Conservation (phyloP, 1,140 invertebrate species). For the Centruroides vittatus region DNA sequence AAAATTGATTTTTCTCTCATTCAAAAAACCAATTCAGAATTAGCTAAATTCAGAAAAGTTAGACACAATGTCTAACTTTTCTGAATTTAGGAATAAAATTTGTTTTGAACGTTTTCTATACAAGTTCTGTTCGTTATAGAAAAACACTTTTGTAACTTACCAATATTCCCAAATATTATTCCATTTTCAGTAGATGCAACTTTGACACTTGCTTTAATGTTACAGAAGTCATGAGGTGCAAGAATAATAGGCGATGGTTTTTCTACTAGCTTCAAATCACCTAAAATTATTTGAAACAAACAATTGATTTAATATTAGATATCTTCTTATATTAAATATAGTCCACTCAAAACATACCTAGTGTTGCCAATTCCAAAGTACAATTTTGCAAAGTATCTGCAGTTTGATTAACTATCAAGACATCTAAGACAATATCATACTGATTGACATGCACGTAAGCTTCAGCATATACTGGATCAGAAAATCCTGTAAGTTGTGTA, state of each 20-base stretch:
- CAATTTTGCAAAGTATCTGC: slow-evolving; percentile 95
- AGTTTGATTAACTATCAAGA: slow-evolving; percentile 96
- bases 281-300: slow-evolving; percentile 21
- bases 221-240: slow-evolving; percentile 91
- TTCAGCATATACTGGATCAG: slow-evolving; percentile 97
- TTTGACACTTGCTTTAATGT: slow-evolving; percentile 95
- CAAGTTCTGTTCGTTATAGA: too few species aligned
- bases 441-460: slow-evolving; percentile 99
- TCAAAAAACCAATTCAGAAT: too few species aligned
- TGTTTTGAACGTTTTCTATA: too few species aligned
- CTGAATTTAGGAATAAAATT: too few species aligned
- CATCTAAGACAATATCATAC: slow-evolving; percentile 95
- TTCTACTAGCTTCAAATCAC: slow-evolving; percentile 95
- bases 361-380: slow-evolving; percentile 89
- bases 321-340: too few species aligned
- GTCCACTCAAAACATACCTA: slow-evolving; percentile 36
- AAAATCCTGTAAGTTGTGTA: slow-evolving; percentile 98
- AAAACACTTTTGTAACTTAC: slow-evolving; percentile 31
- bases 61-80: too few species aligned
- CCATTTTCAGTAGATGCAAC: slow-evolving; percentile 96
- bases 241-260: slow-evolving; percentile 89
- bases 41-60: too few species aligned
- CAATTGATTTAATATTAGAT: too few species aligned
- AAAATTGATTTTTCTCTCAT: too few species aligned
- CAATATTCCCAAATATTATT: slow-evolving; percentile 98